Evolutionary conservation across 2,113 vertebrate genomes (phyloP).

Genomic region (Mola mola): DNA sequence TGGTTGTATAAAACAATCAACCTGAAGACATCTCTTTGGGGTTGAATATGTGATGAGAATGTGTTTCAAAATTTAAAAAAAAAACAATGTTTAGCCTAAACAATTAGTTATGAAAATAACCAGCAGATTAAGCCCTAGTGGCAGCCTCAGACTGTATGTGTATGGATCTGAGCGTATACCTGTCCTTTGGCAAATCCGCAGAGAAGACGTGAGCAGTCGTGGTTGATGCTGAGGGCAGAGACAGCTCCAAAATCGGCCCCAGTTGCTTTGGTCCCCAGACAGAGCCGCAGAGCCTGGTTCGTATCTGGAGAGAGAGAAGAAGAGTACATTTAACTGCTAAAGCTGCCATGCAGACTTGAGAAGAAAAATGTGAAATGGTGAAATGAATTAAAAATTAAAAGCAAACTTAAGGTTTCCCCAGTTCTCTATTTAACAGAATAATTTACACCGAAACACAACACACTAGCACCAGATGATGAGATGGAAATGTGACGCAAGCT

Average conservation of each 20-base stretch:
- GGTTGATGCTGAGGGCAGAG: constrained; percentile 97
- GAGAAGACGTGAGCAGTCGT: constrained; percentile 93
- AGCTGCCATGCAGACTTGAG: neutral
- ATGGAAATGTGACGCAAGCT: neutral
- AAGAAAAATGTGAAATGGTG: neutral
- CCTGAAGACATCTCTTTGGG: too few species aligned
- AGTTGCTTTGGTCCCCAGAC: constrained; percentile 90
- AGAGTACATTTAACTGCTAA: neutral
- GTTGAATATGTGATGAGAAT: too few species aligned
- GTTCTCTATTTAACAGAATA: neutral
- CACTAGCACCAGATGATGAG: constrained; percentile 19
- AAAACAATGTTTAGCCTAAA: too few species aligned
- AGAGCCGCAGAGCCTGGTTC: constrained; percentile 95
- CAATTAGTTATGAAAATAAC: too few species aligned
- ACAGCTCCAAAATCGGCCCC: constrained; percentile 96
- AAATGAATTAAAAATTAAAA: neutral
- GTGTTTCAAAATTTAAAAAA: too few species aligned
- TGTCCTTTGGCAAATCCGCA: constrained; percentile 98
- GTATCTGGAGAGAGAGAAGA: constrained; percentile 81
- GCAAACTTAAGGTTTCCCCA: neutral
- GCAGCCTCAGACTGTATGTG: too few species aligned
- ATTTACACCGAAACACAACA: constrained; percentile 8
- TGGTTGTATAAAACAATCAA: too few species aligned
- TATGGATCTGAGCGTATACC: too few species aligned
- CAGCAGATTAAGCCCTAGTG: too few species aligned